Evolutionary conservation across 2,797 vertebrate genomes (phyloP).

Genomic region (Ctenopoma multispine): DNA sequence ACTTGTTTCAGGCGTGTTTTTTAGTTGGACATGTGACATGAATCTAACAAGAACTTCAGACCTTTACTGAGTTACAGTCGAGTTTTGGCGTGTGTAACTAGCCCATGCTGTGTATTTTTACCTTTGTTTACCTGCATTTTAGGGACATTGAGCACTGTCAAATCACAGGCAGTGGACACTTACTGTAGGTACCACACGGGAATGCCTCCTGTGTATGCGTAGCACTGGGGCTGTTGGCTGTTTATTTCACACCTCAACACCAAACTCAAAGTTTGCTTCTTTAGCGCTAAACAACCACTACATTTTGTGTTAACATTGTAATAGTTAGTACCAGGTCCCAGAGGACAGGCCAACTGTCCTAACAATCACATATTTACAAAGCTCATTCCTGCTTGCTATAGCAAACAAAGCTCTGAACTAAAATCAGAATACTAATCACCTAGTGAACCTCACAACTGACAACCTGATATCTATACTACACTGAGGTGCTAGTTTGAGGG

Average conservation of each 20-base stretch:
- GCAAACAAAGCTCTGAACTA: slow-evolving; percentile 24
- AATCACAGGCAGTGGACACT: no score
- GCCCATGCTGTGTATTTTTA: no score
- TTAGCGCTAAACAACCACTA: not conserved
- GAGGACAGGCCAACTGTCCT: not conserved
- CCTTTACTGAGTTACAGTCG: no score
- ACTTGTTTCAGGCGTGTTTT: no score
- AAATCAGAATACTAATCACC: slow-evolving; percentile 15
- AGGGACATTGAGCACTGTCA: no score
- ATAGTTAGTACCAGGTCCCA: not conserved
- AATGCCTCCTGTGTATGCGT: no score
- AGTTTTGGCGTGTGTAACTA: no score
- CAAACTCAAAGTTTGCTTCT: not conserved
- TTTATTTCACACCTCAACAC: slow-evolving; percentile 1
- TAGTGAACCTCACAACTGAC: slow-evolving; percentile 20
- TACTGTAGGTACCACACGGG: no score
- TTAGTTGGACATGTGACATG: no score
- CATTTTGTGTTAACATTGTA: not conserved
- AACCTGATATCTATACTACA: slow-evolving; percentile 7
- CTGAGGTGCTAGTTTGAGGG: slow-evolving; percentile 11
- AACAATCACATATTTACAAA: slow-evolving; percentile 23
- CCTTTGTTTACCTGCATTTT: no score
- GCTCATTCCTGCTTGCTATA: not conserved
- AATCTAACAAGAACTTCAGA: no score
- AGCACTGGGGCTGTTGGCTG: no score